Base-by-base conservation (phyloP, 2,888 invertebrate species). In the Torymus auratus region DNA sequence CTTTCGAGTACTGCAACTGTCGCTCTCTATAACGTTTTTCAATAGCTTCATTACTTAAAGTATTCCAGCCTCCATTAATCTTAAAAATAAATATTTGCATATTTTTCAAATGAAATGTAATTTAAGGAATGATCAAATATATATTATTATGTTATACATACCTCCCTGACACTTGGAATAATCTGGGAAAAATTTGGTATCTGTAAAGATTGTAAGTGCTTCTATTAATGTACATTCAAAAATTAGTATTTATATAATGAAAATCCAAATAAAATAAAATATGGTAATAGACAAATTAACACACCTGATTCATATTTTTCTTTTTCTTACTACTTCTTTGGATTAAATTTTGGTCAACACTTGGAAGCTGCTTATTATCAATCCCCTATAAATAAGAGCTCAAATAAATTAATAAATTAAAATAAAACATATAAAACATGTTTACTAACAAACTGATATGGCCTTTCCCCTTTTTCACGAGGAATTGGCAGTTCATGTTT, bases 1-100 rank as follows among this genome's bases (percentile, higher is more conserved):
- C 28, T 58, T 68, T 41, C 5, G 52, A 4, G 10, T 20, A 23
- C 41, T 75, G 12, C 13, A 67, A 2, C 23, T 78, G 75, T 2
- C 58, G 53, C 17, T 62, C 62, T 74, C 12, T 75, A 5, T 61
- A 1, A 2, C 75, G 56, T 11, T 15, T 76, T 52, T 82, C 82
- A 69, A 79, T 79, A 1, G 15, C 68, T 50, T 78, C 72, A 67
- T 82, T 82, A n/a, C 69, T 76, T 60, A 69, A 72, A 53, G 67
- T 69, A 23, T 69, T 68, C 10, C n/a, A 65, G 3, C 74, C 80
- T 13, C 80, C 74, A 61, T 10, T 71, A 12, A 55, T 15, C 81
- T 81, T 52, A 61, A 50, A 70, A 71, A 69, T 15, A 61, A 17
- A 72, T 60, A 52, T n/a, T 10, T 52, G n/a, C 14, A 58, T 50